Evolutionary conservation across 2,113 vertebrate species (phyloP).

Genomic region (Crypturellus undulatus): DNA sequence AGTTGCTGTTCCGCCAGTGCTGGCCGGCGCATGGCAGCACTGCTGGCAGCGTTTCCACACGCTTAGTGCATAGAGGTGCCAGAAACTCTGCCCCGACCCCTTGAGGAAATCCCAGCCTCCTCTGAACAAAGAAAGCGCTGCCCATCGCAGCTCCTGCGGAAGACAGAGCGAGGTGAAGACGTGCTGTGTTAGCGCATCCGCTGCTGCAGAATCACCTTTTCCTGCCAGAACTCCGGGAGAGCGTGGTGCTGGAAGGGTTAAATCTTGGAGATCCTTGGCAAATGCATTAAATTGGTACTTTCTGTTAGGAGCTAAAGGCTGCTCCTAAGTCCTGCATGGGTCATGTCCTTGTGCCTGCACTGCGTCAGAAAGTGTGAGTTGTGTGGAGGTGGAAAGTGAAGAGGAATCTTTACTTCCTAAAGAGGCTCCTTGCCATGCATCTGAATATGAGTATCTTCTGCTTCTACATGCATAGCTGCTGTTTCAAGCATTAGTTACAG

Average conservation of each 20-base stretch:
- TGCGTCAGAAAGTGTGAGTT: neutral
- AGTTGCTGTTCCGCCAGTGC: slow-evolving; percentile 15
- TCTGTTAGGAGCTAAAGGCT: neutral
- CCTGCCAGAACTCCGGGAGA: neutral
- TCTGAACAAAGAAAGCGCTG: too few species aligned
- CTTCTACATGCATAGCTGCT: too few species aligned
- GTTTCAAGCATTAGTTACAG: neutral
- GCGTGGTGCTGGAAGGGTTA: neutral
- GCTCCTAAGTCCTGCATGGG: accelerated
- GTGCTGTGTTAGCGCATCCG: neutral
- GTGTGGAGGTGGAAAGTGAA: neutral
- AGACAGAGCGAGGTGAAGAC: neutral
- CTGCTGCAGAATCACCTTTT: neutral
- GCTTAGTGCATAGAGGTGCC: neutral
- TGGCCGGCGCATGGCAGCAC: slow-evolving; percentile 41
- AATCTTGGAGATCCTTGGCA: neutral
- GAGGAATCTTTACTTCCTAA: accelerated
- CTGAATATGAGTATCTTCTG: neutral
- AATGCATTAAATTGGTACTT: neutral
- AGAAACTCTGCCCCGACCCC: slow-evolving; percentile 17
- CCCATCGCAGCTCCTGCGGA: too few species aligned
- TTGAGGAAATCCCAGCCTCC: too few species aligned
- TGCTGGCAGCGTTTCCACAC: slow-evolving; percentile 32
- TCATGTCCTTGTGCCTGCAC: neutral
- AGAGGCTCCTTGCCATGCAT: neutral